Evolutionary conservation across 2,797 vertebrate genomes (phyloP), one percentile per base, ranked within the genome.

Genomic region (Enteromius mattozi): DNA sequence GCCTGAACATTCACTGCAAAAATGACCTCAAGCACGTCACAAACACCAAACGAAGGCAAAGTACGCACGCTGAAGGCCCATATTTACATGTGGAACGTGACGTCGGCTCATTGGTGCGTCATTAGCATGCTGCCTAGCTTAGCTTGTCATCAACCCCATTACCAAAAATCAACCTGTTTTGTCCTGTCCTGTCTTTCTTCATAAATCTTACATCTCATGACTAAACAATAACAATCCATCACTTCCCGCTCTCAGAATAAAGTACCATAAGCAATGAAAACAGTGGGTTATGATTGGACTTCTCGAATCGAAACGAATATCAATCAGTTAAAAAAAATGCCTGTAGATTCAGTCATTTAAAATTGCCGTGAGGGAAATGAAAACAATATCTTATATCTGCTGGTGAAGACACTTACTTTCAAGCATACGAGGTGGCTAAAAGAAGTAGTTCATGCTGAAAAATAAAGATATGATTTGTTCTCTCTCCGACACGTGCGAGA

Each of bases 1-100:
- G 84, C 80, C 27, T 49, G 51, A 51, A 69, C 47, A 81, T 86
- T 84, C 82, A 86, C 78, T 84, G 72, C 80, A 79, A 68, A 79
- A 59, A 71, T 63, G 24, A 80, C 75, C 69, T 21, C 19, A 51
- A 71, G 30, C 49, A 45, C 14, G 24, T 86, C 61, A 88, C 85
- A 54, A 51, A 87, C 82, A 84, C 59, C 42, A 27, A 65, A 82
- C 76, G 78, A 88, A 81, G 66, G 49, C 40, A 87, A 82, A 78
- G 69, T 30, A 80, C 75, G 82, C 84, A 82, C 45, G 81, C 69
- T 14, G 61, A 75, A 85, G 79, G 87, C 77, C 69, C 10, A 68
- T 89, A 88, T 89, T 79, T 88, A 89, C 88, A 89, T 80, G 80
- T 88, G 85, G 45, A 66, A 61, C 69, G 75, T 74, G 81, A 80